Conservation (phyloP, 2,113 vertebrate species). For the Phalacrocorax pelagicus region DNA sequence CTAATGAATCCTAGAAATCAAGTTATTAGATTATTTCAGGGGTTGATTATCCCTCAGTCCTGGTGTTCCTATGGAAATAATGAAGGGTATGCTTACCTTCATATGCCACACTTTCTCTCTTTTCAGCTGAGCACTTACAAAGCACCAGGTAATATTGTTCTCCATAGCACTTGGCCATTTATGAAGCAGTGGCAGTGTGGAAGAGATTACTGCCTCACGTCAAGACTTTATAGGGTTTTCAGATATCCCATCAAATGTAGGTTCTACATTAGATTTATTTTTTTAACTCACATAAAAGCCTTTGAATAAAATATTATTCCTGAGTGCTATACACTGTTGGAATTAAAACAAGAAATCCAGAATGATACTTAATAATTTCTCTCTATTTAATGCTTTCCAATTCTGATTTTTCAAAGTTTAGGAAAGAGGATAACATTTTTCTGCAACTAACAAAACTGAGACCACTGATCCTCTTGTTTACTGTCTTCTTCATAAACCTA, state of each 20-base stretch:
- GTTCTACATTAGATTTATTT: not conserved
- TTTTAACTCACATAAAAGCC: not conserved
- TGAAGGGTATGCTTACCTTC: not conserved
- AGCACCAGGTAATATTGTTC: not conserved
- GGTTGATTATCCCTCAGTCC: not conserved
- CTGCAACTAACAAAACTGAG: not conserved
- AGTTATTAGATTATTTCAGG: not conserved
- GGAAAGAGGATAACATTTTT: not conserved
- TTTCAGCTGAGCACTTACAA: not conserved
- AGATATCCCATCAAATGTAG: accelerated
- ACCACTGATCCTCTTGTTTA: not conserved
- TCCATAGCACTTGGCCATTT: not conserved
- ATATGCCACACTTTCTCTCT: not conserved
- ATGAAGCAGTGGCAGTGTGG: not conserved
- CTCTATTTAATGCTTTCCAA: not conserved
- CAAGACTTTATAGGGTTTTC: not conserved
- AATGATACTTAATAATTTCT: not conserved
- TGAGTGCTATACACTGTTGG: not conserved
- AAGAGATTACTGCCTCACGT: not conserved
- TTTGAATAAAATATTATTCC: not conserved
- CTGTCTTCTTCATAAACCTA: not conserved
- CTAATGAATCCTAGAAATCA: not conserved
- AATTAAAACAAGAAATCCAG: not conserved
- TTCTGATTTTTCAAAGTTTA: not conserved
- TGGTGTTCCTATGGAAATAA: not conserved